These are phyloP conservation scores for Drosophila meridionalis DNA, from an alignment of 2,888 invertebrate species.

Conservation along the genomic window DNA sequence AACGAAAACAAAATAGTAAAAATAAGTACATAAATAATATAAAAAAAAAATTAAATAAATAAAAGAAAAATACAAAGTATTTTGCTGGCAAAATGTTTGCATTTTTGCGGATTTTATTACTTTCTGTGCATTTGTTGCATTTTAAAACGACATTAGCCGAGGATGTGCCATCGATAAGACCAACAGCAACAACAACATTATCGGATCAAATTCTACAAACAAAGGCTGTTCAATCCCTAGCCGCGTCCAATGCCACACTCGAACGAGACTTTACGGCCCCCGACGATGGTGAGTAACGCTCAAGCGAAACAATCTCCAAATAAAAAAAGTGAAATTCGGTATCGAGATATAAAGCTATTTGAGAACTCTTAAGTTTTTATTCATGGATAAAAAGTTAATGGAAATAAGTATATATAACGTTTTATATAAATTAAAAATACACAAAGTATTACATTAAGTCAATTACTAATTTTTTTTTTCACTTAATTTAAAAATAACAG, in stretches of 20 bases:
- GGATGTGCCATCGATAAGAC: slow-evolving; percentile 51
- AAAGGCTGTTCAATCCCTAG: slow-evolving; percentile 29
- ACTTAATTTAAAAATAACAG: too few relatives aligned
- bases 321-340: slow-evolving; percentile 44
- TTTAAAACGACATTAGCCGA: slow-evolving; percentile 64
- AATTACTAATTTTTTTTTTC: background rate
- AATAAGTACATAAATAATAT: slow-evolving; percentile 23
- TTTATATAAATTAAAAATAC: background rate
- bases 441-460: background rate
- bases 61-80: slow-evolving; percentile 18
- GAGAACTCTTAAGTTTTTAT: background rate
- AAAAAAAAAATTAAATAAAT: background rate
- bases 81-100: slow-evolving; percentile 68
- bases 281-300: slow-evolving; percentile 53
- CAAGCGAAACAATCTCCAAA: slow-evolving; percentile 1
- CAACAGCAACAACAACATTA: slow-evolving; percentile 33
- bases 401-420: background rate
- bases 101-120: slow-evolving; percentile 69
- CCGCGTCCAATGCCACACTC: slow-evolving; percentile 46
- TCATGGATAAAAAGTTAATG: background rate
- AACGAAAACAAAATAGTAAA: slow-evolving; percentile 69
- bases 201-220: slow-evolving; percentile 41
- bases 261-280: slow-evolving; percentile 11
- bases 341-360: slow-evolving; percentile 33
- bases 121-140: slow-evolving; percentile 77